Evolutionary conservation across 2,797 vertebrate species (phyloP), one percentile per base, ranked within the genome.

Genomic region (Liasis olivaceus): DNA sequence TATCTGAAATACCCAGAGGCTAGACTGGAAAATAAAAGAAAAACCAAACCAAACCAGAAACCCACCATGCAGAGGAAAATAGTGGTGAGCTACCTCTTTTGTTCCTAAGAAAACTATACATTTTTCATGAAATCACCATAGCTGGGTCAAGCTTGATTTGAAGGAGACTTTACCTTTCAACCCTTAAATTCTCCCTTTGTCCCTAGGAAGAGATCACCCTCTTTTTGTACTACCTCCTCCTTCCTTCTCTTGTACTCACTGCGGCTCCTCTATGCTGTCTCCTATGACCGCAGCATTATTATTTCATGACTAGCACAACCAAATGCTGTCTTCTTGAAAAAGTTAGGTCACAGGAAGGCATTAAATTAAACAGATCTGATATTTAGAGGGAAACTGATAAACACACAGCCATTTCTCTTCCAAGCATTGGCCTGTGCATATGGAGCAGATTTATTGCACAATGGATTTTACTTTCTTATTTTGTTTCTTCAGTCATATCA

Each of bases 381-480:
- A 58, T 59, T 92, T 91, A 42, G 58, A 93, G 42, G 60, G 31
- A 93, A 94, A 94, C 93, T 66, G 89, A 95, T 95, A 96, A 96
- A 89, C 69, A 92, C 13, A 51, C 60, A 93, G 56, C 36, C 58
- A 11, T 17, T 93, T 95, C 86, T 93, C 87, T 96, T 47, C 9
- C 9, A 0, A 22, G 81, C 92, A 6, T 92, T 95, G 87, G n/a
- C 86, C 15, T 94, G 91, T 47, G 24, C 42, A 12, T 31, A 5
- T 42, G 5, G 88, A 94, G 93, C 92, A 81, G 77, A 95, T 96
- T 97, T 96, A 94, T 89, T 94, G 77, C 89, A 36, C 17, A 64
- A 89, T 28, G 87, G 95, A 92, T 59, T 95, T 95, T 94, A 91
- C 12, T 31, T 88, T 94, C 93, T 91, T 96, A 95, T 54, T 94